Evolutionary conservation across 2,113 vertebrate species (phyloP).

Genomic region (Oreochromis niloticus): DNA sequence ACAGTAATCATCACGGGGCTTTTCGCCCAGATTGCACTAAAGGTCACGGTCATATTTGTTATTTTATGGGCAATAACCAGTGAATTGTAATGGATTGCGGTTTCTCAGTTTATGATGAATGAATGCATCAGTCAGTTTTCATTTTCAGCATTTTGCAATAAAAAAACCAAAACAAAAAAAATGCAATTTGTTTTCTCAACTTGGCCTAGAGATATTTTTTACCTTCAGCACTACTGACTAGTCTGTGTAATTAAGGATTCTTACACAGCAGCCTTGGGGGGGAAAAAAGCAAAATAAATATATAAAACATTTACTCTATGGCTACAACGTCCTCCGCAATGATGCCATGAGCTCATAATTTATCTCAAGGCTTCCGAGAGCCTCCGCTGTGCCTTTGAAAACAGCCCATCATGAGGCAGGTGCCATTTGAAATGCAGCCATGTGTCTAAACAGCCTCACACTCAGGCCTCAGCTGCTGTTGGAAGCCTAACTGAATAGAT

Average conservation of each 20-base stretch:
- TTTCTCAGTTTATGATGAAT: background rate
- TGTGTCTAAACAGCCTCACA: background rate
- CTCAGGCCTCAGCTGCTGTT: conserved; percentile 14
- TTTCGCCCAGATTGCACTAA: fast-evolving
- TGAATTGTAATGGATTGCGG: background rate
- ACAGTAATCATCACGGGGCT: background rate
- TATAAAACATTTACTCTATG: background rate
- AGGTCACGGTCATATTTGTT: background rate
- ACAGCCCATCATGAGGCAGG: background rate
- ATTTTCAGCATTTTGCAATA: background rate
- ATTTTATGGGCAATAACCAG: background rate
- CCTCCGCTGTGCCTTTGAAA: background rate
- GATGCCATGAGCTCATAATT: background rate
- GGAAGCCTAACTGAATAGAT: background rate
- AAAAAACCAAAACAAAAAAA: background rate
- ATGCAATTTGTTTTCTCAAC: background rate
- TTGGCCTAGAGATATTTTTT: background rate
- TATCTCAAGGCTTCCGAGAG: background rate
- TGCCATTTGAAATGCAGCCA: background rate
- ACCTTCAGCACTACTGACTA: background rate
- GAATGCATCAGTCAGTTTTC: background rate
- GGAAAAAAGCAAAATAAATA: background rate
- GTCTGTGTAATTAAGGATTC: background rate
- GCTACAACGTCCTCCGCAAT: background rate
- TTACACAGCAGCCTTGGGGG: background rate